Percentiles rank a stretch among this genome's conserved stretches.
Conservation (phyloP, 2,888 invertebrate genomes). For the Leistus spinibarbis region DNA sequence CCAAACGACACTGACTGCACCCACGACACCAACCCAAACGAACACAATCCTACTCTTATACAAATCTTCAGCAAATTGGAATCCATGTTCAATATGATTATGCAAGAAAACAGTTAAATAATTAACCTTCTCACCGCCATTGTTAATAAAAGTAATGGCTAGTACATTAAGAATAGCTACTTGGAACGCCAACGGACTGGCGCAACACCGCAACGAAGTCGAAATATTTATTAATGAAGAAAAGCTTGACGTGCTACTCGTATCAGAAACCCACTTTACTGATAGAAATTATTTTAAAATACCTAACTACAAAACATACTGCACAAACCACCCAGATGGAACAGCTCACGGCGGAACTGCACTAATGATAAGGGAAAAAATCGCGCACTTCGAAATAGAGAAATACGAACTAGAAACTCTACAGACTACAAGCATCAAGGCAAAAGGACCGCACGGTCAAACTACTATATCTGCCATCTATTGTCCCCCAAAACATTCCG, state of each 20-base stretch:
- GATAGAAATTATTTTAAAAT: constrained; percentile 36
- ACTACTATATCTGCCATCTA: constrained; percentile 19
- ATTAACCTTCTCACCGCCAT: too few relatives aligned
- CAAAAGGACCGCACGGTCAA: not conserved
- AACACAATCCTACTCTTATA: too few relatives aligned
- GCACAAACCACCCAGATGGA: constrained; percentile 36
- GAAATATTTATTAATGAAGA: constrained; percentile 21
- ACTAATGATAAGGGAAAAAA: constrained; percentile 27
- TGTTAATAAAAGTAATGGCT: constrained; percentile 30
- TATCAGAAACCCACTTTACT: constrained; percentile 22
- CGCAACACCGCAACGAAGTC: constrained; percentile 26
- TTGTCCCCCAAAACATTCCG: constrained; percentile 42
- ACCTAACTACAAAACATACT: constrained; percentile 25
- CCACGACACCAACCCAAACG: constrained; percentile 28
- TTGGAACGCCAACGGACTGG: constrained; percentile 39
- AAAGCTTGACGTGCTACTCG: not conserved
- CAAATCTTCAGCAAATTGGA: constrained; percentile 38
- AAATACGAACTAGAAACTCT: constrained; percentile 16
- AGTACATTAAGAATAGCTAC: constrained; percentile 34
- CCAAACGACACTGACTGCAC: constrained; percentile 3
- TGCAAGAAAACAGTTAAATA: constrained; percentile 34
- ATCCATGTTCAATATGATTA: constrained; percentile 40
- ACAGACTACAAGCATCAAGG: constrained; percentile 16
- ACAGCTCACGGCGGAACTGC: constrained; percentile 27
- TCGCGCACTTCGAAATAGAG: constrained; percentile 28